Evolutionary conservation across 2,797 vertebrate genomes (phyloP).

Genomic region (Buceros bicornis): DNA sequence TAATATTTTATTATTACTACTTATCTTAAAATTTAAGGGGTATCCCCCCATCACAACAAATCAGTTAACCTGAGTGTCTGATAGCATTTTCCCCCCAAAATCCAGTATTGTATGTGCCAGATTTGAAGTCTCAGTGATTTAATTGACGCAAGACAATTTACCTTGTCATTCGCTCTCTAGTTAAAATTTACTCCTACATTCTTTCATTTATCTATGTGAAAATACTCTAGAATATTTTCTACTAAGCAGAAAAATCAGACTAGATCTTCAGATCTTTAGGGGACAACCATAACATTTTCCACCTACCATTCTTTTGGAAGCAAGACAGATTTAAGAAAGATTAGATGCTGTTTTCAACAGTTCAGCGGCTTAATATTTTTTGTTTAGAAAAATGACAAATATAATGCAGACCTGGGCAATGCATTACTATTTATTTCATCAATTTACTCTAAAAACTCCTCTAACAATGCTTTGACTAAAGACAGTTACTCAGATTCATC

Average conservation of each 20-base stretch:
- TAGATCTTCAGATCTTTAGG: neutral
- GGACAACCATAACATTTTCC: neutral
- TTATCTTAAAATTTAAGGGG: neutral
- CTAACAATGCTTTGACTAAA: neutral
- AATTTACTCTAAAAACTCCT: neutral
- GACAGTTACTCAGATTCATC: neutral
- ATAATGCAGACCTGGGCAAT: neutral
- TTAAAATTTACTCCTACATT: neutral
- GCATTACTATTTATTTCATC: neutral
- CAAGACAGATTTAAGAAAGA: neutral
- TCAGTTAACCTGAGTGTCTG: neutral
- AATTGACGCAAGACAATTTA: neutral
- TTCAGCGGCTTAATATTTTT: neutral
- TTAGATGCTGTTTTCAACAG: neutral
- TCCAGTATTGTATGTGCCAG: accelerated
- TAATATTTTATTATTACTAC: neutral
- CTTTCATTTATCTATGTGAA: neutral
- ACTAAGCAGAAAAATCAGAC: neutral
- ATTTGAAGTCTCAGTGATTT: neutral
- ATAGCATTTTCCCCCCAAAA: neutral
- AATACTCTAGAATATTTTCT: neutral
- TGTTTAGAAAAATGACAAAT: neutral
- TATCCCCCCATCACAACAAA: neutral
- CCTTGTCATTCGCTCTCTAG: neutral
- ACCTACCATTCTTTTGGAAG: neutral